Conservation (phyloP, 2,888 invertebrate species). For the Sacculina carcini region DNA sequence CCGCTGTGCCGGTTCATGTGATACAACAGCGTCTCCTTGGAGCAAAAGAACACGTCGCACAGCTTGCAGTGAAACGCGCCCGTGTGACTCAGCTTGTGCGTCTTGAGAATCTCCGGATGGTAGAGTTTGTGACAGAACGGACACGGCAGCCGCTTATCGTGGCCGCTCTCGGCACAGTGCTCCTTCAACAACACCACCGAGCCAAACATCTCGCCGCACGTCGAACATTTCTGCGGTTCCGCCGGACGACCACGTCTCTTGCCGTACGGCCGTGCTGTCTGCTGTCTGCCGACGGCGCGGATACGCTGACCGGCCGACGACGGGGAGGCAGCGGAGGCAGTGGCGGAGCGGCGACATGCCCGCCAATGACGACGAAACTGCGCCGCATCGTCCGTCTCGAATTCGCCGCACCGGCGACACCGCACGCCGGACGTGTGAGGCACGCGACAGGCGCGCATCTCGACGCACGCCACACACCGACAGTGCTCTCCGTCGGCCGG, state of each 20-base stretch:
- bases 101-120: not conserved
- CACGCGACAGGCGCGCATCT: too few relatives aligned
- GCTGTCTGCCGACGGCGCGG: too few relatives aligned
- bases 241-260: too few relatives aligned
- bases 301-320: too few relatives aligned
- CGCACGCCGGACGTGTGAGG: too few relatives aligned
- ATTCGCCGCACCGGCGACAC: too few relatives aligned
- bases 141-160: not conserved
- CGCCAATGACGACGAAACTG: not conserved
- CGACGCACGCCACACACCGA: too few relatives aligned
- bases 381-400: too few relatives aligned
- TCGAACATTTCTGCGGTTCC: not conserved
- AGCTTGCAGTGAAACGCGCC: not conserved
- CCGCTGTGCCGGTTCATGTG: slow-evolving; percentile 3
- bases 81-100: not conserved
- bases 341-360: too few relatives aligned
- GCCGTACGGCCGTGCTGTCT: too few relatives aligned
- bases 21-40: not conserved
- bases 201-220: not conserved
- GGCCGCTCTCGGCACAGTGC: not conserved
- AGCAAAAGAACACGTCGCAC: not conserved
- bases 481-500: too few relatives aligned
- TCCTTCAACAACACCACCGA: not conserved
- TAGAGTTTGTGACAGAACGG: not conserved
- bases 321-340: too few relatives aligned